These are phyloP conservation scores for Dromius quadrimaculatus DNA, from an alignment of 2,888 invertebrate species.

Conservation along the genomic window DNA sequence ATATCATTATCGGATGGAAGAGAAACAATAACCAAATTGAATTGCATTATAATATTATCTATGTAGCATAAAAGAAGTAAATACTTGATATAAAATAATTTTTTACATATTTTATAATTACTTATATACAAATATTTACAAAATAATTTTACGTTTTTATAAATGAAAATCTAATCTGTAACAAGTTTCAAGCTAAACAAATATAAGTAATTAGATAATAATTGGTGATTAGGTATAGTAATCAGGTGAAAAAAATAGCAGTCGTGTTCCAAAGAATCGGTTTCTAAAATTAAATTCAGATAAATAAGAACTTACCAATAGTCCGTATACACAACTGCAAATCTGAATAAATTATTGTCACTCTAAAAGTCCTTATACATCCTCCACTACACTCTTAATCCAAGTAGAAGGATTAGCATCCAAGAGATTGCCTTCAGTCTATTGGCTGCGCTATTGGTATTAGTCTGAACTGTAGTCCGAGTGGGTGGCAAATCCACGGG, in stretches of 20 bases:
- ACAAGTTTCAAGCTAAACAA: neutral
- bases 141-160: conserved; percentile 19
- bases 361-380: neutral
- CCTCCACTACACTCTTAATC: conserved; percentile 10
- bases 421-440: too few relatives aligned
- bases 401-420: neutral
- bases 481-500: conserved; percentile 58
- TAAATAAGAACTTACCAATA: too few relatives aligned
- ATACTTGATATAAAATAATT: neutral
- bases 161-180: too few relatives aligned
- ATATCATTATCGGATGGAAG: too few relatives aligned
- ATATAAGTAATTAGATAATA: neutral
- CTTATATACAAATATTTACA: conserved; percentile 44
- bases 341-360: conserved; percentile 17
- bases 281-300: too few relatives aligned
- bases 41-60: too few relatives aligned
- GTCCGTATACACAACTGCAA: neutral
- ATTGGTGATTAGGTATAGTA: neutral
- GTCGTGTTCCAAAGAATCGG: too few relatives aligned
- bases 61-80: too few relatives aligned
- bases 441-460: too few relatives aligned
- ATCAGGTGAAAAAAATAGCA: too few relatives aligned
- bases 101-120: conserved; percentile 28
- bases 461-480: neutral
- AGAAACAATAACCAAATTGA: too few relatives aligned